Conservation (phyloP, 2,888 invertebrate species). For the Andrena flavipes region DNA sequence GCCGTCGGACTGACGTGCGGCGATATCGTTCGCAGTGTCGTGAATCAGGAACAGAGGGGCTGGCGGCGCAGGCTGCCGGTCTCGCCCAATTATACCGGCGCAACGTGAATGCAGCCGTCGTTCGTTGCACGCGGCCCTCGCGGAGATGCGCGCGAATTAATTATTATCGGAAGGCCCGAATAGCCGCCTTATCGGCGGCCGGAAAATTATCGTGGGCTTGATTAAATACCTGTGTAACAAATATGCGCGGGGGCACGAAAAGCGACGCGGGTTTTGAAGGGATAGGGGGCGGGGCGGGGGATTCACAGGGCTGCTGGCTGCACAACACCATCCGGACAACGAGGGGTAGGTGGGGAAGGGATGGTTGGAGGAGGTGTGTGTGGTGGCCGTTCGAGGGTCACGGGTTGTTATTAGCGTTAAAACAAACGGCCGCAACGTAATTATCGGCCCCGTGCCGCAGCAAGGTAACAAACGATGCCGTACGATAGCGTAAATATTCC, state of each 20-base stretch:
- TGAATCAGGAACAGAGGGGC: not conserved
- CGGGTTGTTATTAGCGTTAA: slow-evolving; percentile 76
- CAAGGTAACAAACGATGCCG: slow-evolving; percentile 67
- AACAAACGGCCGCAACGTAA: slow-evolving; percentile 79
- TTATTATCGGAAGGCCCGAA: slow-evolving; percentile 63
- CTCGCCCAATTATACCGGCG: not conserved
- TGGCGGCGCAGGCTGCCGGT: not conserved
- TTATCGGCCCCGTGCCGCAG: slow-evolving; percentile 72
- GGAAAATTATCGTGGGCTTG: slow-evolving; percentile 63
- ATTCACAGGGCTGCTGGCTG: slow-evolving; percentile 17
- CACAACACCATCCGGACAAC: slow-evolving; percentile 6
- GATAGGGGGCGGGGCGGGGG: not conserved
- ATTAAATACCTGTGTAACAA: slow-evolving; percentile 72
- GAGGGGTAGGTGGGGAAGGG: not conserved
- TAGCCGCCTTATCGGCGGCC: slow-evolving; percentile 62
- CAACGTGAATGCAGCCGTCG: not conserved
- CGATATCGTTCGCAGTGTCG: not conserved
- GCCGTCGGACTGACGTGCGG: not conserved
- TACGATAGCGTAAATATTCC: slow-evolving; percentile 71
- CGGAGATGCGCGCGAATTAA: slow-evolving; percentile 60
- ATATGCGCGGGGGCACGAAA: slow-evolving; percentile 48
- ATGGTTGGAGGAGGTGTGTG: slow-evolving; percentile 10
- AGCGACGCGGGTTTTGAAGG: not conserved
- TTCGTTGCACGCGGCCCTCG: slow-evolving; percentile 26
- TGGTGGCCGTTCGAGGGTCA: slow-evolving; percentile 50